A percentile compares a stretch with the other conserved stretches of the same genome.
Conservation (phyloP, 2,888 invertebrate species). For the Drosophila setosimentum region DNA sequence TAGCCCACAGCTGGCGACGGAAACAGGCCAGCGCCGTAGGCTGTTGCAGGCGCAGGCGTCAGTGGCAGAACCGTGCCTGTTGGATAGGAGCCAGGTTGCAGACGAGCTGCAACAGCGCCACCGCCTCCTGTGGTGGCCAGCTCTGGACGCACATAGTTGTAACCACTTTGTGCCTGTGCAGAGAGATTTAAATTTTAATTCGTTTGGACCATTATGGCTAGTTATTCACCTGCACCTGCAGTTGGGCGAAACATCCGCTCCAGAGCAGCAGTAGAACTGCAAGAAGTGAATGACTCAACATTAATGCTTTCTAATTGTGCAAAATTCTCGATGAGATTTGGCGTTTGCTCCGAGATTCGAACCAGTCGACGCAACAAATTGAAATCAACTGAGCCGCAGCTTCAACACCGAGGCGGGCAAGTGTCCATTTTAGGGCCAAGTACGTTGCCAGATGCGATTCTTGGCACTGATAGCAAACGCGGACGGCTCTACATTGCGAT, state of each 20-base stretch:
- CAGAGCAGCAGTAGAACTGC: slow-evolving; percentile 66
- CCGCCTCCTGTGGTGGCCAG: slow-evolving; percentile 84
- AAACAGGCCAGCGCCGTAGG: slow-evolving; percentile 65
- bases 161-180: slow-evolving; percentile 89
- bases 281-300: slow-evolving; percentile 55
- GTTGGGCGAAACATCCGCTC: slow-evolving; percentile 57
- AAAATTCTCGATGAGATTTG: slow-evolving; percentile 34
- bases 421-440: slow-evolving; percentile 79
- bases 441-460: slow-evolving; percentile 70
- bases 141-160: slow-evolving; percentile 90
- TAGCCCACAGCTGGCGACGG: slow-evolving; percentile 68
- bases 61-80: slow-evolving; percentile 69
- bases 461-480: slow-evolving; percentile 62
- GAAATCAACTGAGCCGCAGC: slow-evolving; percentile 68
- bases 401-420: slow-evolving; percentile 36
- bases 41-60: slow-evolving; percentile 66
- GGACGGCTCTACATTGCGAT: slow-evolving; percentile 68
- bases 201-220: no score
- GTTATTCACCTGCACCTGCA: slow-evolving; percentile 61
- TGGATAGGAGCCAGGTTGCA: slow-evolving; percentile 64
- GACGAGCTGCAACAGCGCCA: slow-evolving; percentile 59
- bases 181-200: neutral
- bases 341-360: slow-evolving; percentile 41
- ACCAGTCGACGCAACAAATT: slow-evolving; percentile 57
- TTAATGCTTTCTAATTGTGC: slow-evolving; percentile 50